Evolutionary conservation across 2,113 vertebrate species (phyloP), one percentile per base, ranked within the genome.

Genomic region (Pica pica): DNA sequence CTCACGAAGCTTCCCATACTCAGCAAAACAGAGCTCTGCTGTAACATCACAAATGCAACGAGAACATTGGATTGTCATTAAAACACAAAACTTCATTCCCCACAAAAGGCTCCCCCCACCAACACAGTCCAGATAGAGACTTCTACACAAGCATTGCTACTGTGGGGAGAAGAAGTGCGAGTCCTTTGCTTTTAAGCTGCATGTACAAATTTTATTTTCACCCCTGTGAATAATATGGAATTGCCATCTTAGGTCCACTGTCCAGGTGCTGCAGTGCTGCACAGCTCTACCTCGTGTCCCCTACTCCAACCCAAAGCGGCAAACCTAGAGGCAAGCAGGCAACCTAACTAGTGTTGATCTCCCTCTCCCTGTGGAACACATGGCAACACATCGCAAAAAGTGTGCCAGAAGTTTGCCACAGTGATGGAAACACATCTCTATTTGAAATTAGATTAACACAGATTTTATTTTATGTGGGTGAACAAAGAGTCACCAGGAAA

Each of bases 21-120:
- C 52, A 50, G 39, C 27, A 20, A 87, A 82, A 78, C 8, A 87
- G 39, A 82, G 44, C 63, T 88, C 69, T 78, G 39, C 35, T 24
- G 2, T 33, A 71, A 35, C 67, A 42, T 15, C 0, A 1, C 16
- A 67, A 70, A 82, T 0, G 4, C 41, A 64, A 42, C 3, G 5
- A 78, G n/a, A 52, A 78, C 17, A 33, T 3, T 47, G 21, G 74
- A 63, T 47, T 82, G 56, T 33, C 80, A 67, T 44, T 42, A 46
- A 44, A 74, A 78, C 27, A 46, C 14, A 59, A 7, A 37, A 37
- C 27, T 61, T 65, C 8, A 18, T 41, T 78, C 64, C 50, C 56
- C 68, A 53, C 26, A 46, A 35, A 55, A 57, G 8, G 30, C 33
- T 50, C 75, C 37, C n/a, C 17, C 7, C 24, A 42, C 8, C 24